These are phyloP conservation scores for Suricata suricatta DNA, from an alignment of 2,113 vertebrate species.

Conservation along the genomic window DNA sequence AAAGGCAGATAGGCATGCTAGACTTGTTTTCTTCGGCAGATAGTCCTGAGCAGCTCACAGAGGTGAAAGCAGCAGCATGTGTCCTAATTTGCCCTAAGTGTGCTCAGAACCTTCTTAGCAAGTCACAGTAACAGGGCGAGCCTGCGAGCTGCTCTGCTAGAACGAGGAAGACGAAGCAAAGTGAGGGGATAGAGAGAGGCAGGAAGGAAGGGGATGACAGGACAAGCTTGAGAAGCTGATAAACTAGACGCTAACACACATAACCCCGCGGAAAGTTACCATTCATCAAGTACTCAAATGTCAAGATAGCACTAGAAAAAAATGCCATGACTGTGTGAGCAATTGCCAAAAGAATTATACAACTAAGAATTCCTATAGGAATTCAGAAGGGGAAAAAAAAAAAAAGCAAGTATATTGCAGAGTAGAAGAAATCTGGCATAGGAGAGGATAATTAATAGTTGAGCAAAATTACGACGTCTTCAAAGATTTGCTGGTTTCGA, in stretches of 20 bases:
- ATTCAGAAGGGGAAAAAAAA: constrained; percentile 12
- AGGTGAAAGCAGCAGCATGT: background rate
- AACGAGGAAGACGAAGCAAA: background rate
- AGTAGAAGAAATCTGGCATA: background rate
- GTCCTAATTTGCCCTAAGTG: background rate
- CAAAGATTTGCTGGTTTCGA: constrained; percentile 1
- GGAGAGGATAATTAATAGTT: background rate
- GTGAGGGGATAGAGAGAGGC: background rate
- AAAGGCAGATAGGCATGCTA: background rate
- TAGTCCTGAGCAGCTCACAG: background rate
- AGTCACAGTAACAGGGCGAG: background rate
- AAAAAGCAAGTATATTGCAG: background rate
- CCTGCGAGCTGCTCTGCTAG: background rate
- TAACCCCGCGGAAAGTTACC: background rate
- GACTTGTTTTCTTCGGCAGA: background rate
- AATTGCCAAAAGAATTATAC: constrained; percentile 9
- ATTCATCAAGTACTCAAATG: background rate
- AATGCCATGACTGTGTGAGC: background rate
- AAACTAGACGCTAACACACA: background rate
- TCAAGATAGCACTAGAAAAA: background rate
- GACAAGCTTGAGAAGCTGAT: background rate
- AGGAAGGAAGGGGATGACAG: background rate
- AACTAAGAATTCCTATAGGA: background rate
- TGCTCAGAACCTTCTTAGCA: background rate
- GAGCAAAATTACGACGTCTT: constrained; percentile 31